Percentiles rank a stretch among this genome's conserved stretches.
phyloP scores from a whole-genome alignment of 2,113 vertebrate species.

The Carettochelys insculpta region DNA sequence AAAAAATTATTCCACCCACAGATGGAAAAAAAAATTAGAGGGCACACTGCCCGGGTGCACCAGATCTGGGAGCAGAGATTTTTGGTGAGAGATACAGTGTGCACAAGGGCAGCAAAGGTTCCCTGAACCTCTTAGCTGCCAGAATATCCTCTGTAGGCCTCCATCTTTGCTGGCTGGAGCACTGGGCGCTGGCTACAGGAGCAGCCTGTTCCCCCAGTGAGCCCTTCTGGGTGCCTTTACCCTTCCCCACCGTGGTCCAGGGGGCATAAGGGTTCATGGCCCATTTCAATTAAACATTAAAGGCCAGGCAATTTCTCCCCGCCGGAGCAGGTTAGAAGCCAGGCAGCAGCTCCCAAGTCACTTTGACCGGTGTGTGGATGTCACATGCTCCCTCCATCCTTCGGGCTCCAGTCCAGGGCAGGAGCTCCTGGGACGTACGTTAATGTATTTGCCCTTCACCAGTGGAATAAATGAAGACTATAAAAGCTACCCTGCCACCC shows the following conservation, averaged over 20 bases:
- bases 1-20: too few species aligned
- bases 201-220: not conserved
- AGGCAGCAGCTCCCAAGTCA: not conserved
- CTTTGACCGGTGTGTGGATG: not conserved
- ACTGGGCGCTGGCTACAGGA: not conserved
- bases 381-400: fast-evolving
- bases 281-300: not conserved
- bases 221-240: not conserved
- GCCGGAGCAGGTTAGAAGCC: fast-evolving
- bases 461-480: not conserved
- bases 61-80: not conserved
- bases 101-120: not conserved
- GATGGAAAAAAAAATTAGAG: too few species aligned
- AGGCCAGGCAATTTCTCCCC: fast-evolving
- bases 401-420: not conserved
- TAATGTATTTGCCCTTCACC: not conserved
- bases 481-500: not conserved
- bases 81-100: not conserved
- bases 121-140: not conserved
- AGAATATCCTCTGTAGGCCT: not conserved
- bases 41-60: too few species aligned
- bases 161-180: too few species aligned
- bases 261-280: not conserved
- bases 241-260: not conserved
- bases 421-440: not conserved